Conservation (phyloP, 2,888 invertebrate genomes). For the Epinotia ramella region DNA sequence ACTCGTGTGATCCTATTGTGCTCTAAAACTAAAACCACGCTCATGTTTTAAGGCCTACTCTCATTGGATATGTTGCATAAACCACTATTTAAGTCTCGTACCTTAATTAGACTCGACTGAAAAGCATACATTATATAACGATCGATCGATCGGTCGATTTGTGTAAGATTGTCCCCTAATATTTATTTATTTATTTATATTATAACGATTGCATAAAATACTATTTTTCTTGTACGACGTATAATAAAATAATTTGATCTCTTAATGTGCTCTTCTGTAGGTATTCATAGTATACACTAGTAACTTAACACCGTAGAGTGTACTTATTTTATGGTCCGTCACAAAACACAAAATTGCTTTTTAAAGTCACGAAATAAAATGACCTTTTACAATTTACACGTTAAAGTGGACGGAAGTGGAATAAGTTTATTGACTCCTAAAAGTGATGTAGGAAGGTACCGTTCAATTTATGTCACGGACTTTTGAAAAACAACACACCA, state of each 20-base stretch:
- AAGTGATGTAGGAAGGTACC: conserved; percentile 51
- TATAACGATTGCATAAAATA: no score
- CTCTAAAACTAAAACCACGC: no score
- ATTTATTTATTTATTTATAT: no score
- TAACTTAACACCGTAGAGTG: conserved; percentile 55
- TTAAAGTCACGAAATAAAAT: conserved; percentile 69
- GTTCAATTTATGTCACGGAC: conserved; percentile 35
- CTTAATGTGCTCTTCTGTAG: neutral
- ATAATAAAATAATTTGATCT: neutral
- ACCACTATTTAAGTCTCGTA: no score
- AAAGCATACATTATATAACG: no score
- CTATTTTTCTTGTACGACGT: no score
- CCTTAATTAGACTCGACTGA: no score
- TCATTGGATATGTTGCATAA: no score
- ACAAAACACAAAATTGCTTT: conserved; percentile 74
- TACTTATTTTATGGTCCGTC: conserved; percentile 54
- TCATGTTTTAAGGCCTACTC: no score
- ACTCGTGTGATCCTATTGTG: no score
- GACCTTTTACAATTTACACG: conserved; percentile 72
- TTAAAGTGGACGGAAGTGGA: conserved; percentile 68
- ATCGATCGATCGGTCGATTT: no score
- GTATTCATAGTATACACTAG: conserved; percentile 14
- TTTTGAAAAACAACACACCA: conserved; percentile 10
- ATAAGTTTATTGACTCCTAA: conserved; percentile 66
- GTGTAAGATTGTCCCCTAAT: no score